Conservation (phyloP, 2,888 invertebrate genomes). For the Phania funesta region DNA sequence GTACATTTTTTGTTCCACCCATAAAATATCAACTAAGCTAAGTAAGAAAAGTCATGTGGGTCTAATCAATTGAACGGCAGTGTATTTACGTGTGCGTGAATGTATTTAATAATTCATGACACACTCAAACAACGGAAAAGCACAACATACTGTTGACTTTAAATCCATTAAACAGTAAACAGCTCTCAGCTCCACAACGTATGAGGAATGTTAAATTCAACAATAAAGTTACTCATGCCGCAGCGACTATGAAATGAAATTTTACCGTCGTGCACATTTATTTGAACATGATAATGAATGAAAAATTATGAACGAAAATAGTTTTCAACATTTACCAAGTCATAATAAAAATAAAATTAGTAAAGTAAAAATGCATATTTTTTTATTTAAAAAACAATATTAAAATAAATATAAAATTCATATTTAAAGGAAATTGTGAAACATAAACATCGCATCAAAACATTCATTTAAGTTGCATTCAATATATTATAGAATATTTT, state of each 20-base stretch:
- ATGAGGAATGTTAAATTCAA: constrained; percentile 22
- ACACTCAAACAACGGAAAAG: not conserved
- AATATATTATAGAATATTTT: constrained; percentile 15
- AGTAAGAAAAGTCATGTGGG: no score
- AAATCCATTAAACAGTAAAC: not conserved
- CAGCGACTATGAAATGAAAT: not conserved
- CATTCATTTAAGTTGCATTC: constrained; percentile 60
- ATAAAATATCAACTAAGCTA: no score
- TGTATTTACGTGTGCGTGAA: no score
- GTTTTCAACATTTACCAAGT: constrained; percentile 34
- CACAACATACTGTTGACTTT: no score
- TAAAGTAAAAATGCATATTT: not conserved
- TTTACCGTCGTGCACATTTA: not conserved
- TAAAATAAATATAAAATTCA: not conserved
- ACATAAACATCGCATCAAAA: constrained; percentile 48
- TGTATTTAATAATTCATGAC: not conserved
- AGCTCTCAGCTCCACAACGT: constrained; percentile 1
- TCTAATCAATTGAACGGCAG: no score
- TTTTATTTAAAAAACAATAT: not conserved
- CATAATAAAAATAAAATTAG: constrained; percentile 18
- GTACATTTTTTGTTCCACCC: no score
- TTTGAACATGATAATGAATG: not conserved
- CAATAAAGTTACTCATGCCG: constrained; percentile 17
- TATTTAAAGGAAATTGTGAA: not conserved
- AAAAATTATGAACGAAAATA: not conserved